Evolutionary conservation across 2,113 vertebrate species (phyloP), one percentile per base, ranked within the genome.

Genomic region (Rhinoderma darwinii): DNA sequence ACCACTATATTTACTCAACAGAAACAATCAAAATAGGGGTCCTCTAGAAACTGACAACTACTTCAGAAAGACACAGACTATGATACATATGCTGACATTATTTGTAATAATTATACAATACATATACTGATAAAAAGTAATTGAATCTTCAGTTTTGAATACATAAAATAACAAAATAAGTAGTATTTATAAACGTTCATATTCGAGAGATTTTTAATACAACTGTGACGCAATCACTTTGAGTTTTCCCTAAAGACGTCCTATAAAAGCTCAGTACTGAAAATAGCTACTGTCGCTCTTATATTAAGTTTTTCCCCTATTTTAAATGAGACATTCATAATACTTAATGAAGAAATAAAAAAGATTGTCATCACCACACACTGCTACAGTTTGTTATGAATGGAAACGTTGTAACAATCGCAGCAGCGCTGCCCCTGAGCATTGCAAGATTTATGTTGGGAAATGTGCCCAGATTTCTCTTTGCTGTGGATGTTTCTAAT

Each of bases 241-340:
- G 59, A 59, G 17, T 72, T 72, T 41, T 82, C 56, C 79, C 59
- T 43, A 41, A 41, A 66, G 79, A 32, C 22, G 2, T 35, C 27
- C 54, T 8, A 32, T 35, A 78, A 51, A 35, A 37, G 32, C 17
- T 68, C 32, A 17, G 30, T 18, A 17, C 51, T 44, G 61, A 82
- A 82, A 82, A 82, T 54, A 51, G 47, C 75, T 78, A 78, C 56
- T 66, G 79, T 82, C 37, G n/a, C 51, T 78, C 73, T 77, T 50
- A 44, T 43, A 43, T 82, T 59, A 78, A 66, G 73, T 84, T 84
- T 66, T 41, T 75, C 27, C 30, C 59, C 37, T 39, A 41, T 47
- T 54, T 85, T 85, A 66, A 77, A 85, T 77, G 84, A 78, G 41
- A 50, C 84, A 77, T 85, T 85, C 51, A 85, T 85, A 85, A 85